Evolutionary conservation across 1,140 invertebrate genomes (phyloP), one percentile per base, ranked within the genome.

Genomic region (Drosophila murphyi): DNA sequence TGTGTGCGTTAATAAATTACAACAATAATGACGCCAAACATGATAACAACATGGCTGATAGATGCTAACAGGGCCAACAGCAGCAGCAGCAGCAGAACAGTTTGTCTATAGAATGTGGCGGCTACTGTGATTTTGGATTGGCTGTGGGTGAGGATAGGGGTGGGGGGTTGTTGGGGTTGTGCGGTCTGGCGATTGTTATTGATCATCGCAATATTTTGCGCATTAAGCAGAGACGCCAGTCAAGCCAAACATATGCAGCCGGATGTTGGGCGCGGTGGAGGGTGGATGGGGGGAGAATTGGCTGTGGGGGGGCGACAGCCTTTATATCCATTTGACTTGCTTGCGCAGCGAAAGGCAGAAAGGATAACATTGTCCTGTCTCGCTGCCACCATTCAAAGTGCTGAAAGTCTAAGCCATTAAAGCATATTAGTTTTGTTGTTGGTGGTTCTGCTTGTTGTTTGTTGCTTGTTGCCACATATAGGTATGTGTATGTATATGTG

Each of bases 11-110:
- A 87, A 87, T 87, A 87, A 87, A 87, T 89, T 87, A 87, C 83
- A 87, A 87, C 83, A 87, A 87, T 87, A 87, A 87, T 87, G 83
- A 87, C 85, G 77, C 85, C 85, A 80, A 85, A 89, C 83, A 87
- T 89, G 83, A 87, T 87, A 87, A 87, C 83, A 87, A 80, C 80
- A 77, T 69, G 71, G n/a, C 70, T 54, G 55, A 72, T 72, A 72
- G 70, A 79, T 76, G 77, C 55, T 8, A 54, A 65, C 47, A 34
- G 64, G 56, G 35, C 43, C 5, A 59, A 41, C 31, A 34, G 31
- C 41, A 59, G 45, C 3, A 57, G 8, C 10, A 74, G 54, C 20
- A 20, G 20, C 20, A 20, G 20, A 1, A 20, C 20, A 20, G 20
- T 20, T 20, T 20, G 20, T 20, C 20, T 20, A 20, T 20, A 20